Evolutionary conservation across 2,888 invertebrate species (phyloP).

Genomic region (Papilio demoleus): DNA sequence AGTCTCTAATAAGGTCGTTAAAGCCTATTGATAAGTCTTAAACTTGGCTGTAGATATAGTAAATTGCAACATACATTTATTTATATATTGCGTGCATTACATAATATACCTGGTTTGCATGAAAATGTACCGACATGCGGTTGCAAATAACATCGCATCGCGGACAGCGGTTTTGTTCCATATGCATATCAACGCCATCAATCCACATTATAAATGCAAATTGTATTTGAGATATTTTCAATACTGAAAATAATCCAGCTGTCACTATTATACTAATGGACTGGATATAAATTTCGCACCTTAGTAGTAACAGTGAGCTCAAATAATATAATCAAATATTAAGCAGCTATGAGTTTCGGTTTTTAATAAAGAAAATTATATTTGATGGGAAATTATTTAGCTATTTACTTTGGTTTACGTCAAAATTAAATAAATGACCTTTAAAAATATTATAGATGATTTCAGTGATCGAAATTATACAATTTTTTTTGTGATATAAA

Average conservation of each 20-base stretch:
- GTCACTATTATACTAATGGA: background rate
- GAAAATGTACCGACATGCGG: constrained; percentile 23
- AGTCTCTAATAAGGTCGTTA: too few species aligned
- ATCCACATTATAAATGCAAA: constrained; percentile 22
- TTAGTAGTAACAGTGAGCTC: background rate
- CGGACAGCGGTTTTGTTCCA: constrained; percentile 17
- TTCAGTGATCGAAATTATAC: too few species aligned
- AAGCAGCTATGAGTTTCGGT: background rate
- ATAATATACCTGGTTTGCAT: background rate
- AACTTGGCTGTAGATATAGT: too few species aligned
- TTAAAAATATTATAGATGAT: too few species aligned
- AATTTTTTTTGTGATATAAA: too few species aligned
- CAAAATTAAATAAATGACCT: too few species aligned
- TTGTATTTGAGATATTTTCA: constrained; percentile 16
- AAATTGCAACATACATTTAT: background rate
- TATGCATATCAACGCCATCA: constrained; percentile 18
- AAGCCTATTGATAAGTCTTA: too few species aligned
- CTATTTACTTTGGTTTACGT: too few species aligned
- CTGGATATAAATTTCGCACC: background rate
- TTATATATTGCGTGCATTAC: background rate
- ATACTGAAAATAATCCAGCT: background rate
- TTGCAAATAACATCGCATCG: constrained; percentile 9
- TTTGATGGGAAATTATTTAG: too few species aligned
- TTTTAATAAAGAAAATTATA: too few species aligned
- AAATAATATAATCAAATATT: background rate